Evolutionary conservation across 1,140 invertebrate species (phyloP).

Genomic region (Bradysia coprophila): DNA sequence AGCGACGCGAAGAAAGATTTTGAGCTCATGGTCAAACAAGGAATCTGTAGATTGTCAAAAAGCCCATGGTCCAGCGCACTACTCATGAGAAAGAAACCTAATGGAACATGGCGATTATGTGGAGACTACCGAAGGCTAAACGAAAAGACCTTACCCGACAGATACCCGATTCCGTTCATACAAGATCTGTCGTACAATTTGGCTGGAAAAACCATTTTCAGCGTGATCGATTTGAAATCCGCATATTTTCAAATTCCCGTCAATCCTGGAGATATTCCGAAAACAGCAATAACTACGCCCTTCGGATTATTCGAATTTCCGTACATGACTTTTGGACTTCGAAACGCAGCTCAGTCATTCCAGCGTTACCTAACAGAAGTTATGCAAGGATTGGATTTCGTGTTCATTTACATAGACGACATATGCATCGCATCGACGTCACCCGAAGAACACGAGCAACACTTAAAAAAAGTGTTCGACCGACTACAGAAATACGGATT

Average conservation of each 20-base stretch:
- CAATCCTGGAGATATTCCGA: constrained; percentile 12
- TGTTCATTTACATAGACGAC: constrained; percentile 29
- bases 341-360: constrained; percentile 11
- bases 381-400: constrained; percentile 10
- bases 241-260: constrained; percentile 29
- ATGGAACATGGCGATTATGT: constrained; percentile 22
- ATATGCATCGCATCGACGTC: constrained; percentile 22
- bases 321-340: constrained; percentile 11
- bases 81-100: constrained; percentile 23
- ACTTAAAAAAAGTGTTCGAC: constrained; percentile 10
- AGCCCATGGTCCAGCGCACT: constrained; percentile 17
- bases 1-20: constrained; percentile 18
- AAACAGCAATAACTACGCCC: constrained; percentile 19
- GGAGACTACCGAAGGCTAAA: constrained; percentile 25
- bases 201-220: not conserved
- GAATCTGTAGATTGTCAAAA: constrained; percentile 12
- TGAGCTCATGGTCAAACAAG: constrained; percentile 13
- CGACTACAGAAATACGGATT: constrained; percentile 12
- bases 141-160: constrained; percentile 14
- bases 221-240: not conserved
- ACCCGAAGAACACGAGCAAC: constrained; percentile 11
- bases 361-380: constrained; percentile 6
- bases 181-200: constrained; percentile 2
- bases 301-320: constrained; percentile 23
- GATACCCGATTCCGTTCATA: constrained; percentile 11